These are phyloP conservation scores for Heliocidaris tuberculata DNA, from an alignment of 35 echinoderm and acorn worm species.

Conservation along the genomic window DNA sequence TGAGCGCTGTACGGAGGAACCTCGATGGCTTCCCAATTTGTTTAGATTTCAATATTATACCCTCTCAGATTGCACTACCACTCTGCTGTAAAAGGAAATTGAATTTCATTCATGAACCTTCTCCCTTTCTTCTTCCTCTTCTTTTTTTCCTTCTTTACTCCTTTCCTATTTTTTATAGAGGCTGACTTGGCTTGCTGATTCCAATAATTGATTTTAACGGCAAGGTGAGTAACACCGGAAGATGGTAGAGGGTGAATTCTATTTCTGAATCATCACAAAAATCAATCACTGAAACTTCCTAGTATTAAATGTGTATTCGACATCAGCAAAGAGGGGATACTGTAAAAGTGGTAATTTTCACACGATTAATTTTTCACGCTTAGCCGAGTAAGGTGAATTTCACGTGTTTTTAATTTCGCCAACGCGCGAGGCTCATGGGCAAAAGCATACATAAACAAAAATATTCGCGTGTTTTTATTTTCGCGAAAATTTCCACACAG, in stretches of 20 bases:
- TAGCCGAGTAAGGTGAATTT: too few species aligned
- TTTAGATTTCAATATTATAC: background rate
- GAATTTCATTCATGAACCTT: constrained; percentile 2
- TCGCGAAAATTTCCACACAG: too few species aligned
- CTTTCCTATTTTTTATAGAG: background rate
- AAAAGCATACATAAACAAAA: too few species aligned
- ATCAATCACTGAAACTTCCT: background rate
- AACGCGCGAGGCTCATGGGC: too few species aligned
- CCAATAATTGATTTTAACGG: background rate
- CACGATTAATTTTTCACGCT: too few species aligned
- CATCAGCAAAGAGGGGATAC: too few species aligned
- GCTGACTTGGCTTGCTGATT: background rate
- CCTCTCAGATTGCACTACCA: background rate
- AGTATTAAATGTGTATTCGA: too few species aligned
- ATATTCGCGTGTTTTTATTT: too few species aligned
- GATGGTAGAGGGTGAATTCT: background rate
- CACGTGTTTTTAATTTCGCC: too few species aligned
- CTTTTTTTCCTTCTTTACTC: background rate
- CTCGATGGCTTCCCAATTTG: background rate
- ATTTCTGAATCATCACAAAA: background rate
- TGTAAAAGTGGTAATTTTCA: too few species aligned
- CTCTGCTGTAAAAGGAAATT: background rate
- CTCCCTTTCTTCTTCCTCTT: background rate
- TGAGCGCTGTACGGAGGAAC: background rate
- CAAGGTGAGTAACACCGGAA: background rate